Conservation (phyloP, 1,140 invertebrate species). For the Mylabris phalerata region DNA sequence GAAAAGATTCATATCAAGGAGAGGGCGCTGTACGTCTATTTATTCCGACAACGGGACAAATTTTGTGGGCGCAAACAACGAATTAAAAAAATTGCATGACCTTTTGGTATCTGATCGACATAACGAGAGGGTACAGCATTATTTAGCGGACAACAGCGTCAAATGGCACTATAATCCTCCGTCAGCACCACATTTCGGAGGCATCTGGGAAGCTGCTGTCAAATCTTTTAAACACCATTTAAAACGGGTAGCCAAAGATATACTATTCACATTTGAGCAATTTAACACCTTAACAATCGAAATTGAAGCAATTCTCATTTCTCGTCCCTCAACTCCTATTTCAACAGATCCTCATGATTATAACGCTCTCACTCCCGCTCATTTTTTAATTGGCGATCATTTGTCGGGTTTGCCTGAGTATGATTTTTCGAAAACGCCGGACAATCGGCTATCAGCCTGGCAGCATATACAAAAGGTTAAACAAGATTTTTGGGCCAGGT, state of each 20-base stretch:
- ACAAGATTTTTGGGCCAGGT: constrained; percentile 32
- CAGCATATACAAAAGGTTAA: constrained; percentile 23
- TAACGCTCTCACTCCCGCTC: constrained; percentile 30
- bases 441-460: constrained; percentile 15
- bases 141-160: no score
- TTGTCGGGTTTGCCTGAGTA: constrained; percentile 22
- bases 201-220: no score
- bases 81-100: constrained; percentile 2
- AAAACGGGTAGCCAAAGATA: constrained; percentile 7
- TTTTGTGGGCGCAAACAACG: constrained; percentile 12
- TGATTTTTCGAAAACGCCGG: background rate
- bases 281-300: background rate
- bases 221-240: constrained; percentile 41
- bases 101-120: no score
- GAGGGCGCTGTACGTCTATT: constrained; percentile 7
- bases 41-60: constrained; percentile 18
- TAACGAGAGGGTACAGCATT: no score
- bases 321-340: background rate
- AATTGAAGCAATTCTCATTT: background rate
- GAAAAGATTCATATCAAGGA: constrained; percentile 32
- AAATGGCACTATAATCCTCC: no score
- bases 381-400: constrained; percentile 37
- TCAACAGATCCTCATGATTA: background rate
- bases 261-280: constrained; percentile 7
- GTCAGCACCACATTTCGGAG: no score